phyloP scores from a whole-genome alignment of 1,140 invertebrate species.

The Bemisia tabaci region DNA sequence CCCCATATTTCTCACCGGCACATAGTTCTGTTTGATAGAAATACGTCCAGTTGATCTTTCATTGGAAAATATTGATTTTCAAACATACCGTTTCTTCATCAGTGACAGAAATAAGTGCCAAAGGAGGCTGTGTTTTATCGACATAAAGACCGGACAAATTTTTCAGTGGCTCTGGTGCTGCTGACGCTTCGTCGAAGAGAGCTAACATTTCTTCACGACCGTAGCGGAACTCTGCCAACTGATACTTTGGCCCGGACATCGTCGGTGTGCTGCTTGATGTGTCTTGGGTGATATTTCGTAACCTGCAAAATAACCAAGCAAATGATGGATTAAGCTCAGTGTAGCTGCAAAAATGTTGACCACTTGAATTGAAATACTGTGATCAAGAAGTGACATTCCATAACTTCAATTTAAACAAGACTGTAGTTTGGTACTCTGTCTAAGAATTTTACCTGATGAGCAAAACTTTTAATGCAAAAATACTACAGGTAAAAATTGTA shows the following conservation, averaged over 20 bases:
- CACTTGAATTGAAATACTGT: background rate
- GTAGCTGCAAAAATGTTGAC: background rate
- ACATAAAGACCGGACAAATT: conserved; percentile 50
- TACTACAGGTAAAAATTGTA: too few relatives aligned
- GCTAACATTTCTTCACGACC: conserved; percentile 81
- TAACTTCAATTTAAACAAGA: conserved; percentile 10
- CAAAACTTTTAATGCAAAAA: too few relatives aligned
- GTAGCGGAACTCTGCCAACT: conserved; percentile 62
- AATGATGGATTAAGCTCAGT: background rate
- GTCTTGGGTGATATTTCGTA: conserved; percentile 46
- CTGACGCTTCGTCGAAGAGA: conserved; percentile 41
- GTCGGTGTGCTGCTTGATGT: conserved; percentile 21
- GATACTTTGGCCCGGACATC: conserved; percentile 36
- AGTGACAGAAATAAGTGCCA: conserved; percentile 58
- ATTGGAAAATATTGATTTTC: too few relatives aligned
- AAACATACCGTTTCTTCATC: conserved; percentile 64
- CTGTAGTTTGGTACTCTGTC: too few relatives aligned
- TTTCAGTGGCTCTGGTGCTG: conserved; percentile 47
- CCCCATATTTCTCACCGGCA: too few relatives aligned
- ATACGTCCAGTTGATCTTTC: too few relatives aligned
- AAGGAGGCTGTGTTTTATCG: conserved; percentile 58
- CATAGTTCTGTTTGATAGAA: too few relatives aligned
- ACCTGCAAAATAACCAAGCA: conserved; percentile 29
- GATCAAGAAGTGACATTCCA: background rate
- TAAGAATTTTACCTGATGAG: too few relatives aligned